Evolutionary conservation across 2,888 invertebrate genomes (phyloP).

Genomic region (Tiliacea aurago): DNA sequence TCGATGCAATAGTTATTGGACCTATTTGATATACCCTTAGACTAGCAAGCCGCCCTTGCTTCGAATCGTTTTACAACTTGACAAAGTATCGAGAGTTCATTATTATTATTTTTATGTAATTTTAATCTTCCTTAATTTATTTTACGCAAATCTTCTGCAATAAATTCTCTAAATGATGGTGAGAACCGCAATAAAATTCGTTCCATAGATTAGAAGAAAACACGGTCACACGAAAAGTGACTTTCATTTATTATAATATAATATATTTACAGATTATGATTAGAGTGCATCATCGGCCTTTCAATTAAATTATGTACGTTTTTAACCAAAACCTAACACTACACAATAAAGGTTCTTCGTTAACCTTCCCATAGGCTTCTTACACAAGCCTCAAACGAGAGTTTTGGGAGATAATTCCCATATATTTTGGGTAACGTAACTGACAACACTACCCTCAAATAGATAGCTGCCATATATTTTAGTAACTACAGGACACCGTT

Average conservation of each 20-base stretch:
- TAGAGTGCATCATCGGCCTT: not conserved
- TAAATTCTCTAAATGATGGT: too few species aligned
- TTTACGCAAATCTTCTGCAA: not conserved
- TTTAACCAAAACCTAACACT: too few species aligned
- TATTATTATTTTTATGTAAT: not conserved
- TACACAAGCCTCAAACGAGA: not conserved
- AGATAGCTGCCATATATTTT: conserved; percentile 41
- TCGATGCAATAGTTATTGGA: not conserved
- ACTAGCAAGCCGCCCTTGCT: not conserved
- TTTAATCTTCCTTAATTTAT: not conserved
- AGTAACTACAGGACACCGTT: conserved; percentile 8
- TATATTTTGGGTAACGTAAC: conserved; percentile 12
- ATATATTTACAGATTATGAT: not conserved
- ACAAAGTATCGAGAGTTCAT: not conserved
- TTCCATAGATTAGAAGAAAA: not conserved
- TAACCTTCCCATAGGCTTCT: not conserved
- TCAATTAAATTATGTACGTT: not conserved
- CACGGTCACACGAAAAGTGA: not conserved
- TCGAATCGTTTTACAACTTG: not conserved
- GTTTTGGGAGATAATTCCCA: not conserved
- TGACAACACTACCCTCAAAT: conserved; percentile 9
- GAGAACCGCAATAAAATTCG: not conserved
- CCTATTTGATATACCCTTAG: not conserved
- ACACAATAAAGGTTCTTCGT: not conserved
- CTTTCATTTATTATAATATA: not conserved